Percentiles rank a stretch among this genome's conserved stretches.
Conservation (phyloP, 2,888 invertebrate genomes). For the Empis livida region DNA sequence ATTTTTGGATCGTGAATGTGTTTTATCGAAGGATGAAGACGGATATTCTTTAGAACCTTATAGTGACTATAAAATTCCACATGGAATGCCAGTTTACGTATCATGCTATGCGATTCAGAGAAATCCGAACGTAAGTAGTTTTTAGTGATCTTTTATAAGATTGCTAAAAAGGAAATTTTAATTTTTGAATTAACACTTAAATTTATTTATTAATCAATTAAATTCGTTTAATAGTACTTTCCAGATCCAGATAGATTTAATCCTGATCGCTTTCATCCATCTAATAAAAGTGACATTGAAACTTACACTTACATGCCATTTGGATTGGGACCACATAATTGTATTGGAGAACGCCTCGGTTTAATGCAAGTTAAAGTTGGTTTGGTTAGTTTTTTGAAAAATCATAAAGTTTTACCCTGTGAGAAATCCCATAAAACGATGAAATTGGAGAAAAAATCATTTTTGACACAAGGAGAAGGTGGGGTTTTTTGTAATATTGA, state of each 20-base stretch:
- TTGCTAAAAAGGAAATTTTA: too few species aligned
- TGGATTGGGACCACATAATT: constrained; percentile 32
- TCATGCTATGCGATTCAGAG: constrained; percentile 28
- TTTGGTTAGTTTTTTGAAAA: constrained; percentile 27
- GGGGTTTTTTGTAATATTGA: constrained; percentile 25
- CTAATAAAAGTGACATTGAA: constrained; percentile 24
- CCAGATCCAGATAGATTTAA: constrained; percentile 28
- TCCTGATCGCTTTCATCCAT: constrained; percentile 32
- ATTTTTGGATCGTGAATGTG: constrained; percentile 28
- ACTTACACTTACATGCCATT: constrained; percentile 35
- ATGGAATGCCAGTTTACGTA: constrained; percentile 28
- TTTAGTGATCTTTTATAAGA: constrained; percentile 13
- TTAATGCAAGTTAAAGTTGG: constrained; percentile 32
- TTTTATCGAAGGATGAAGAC: constrained; percentile 9
- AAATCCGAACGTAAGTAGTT: constrained; percentile 26
- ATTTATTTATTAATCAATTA: background rate
- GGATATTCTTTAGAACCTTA: constrained; percentile 25
- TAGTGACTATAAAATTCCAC: constrained; percentile 22
- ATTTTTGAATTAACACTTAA: too few species aligned
- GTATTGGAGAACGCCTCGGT: constrained; percentile 34
- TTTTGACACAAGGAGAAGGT: constrained; percentile 27
- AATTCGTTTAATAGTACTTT: constrained; percentile 21
- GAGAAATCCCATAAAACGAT: constrained; percentile 22
- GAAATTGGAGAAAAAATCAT: constrained; percentile 26
- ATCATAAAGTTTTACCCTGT: constrained; percentile 26